phyloP scores from a whole-genome alignment of 2,113 vertebrate genomes.

The Callionymus lyra region DNA sequence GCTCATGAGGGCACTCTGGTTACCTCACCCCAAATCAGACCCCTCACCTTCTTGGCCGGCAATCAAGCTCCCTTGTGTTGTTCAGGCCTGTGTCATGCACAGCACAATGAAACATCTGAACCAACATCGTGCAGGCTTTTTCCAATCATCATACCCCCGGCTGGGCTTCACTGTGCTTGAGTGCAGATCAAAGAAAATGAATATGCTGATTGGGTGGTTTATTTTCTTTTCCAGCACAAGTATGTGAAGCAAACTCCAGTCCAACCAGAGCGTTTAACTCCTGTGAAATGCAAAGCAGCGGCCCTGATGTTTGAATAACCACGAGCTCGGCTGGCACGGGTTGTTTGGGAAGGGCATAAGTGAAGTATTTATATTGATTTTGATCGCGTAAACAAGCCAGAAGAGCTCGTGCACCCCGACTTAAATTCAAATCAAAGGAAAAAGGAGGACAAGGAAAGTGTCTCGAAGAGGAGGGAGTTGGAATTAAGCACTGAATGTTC shows the following conservation, averaged over 20 bases:
- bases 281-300: slow-evolving; percentile 20
- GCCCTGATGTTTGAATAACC: slow-evolving; percentile 12
- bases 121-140: no score
- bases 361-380: slow-evolving; percentile 12
- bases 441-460: slow-evolving; percentile 2
- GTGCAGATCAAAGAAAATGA: slow-evolving; percentile 21
- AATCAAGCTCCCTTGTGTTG: no score
- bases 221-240: slow-evolving; percentile 10
- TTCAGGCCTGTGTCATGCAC: no score
- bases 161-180: slow-evolving; percentile 13
- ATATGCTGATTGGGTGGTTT: slow-evolving; percentile 10
- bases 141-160: no score
- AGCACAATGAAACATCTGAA: no score
- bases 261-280: slow-evolving; percentile 9
- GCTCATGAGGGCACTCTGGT: no score
- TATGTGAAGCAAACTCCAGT: slow-evolving; percentile 10
- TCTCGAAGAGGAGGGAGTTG: slow-evolving; percentile 9
- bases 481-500: slow-evolving; percentile 1
- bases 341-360: slow-evolving; percentile 18
- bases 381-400: slow-evolving; percentile 22
- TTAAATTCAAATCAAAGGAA: slow-evolving; percentile 11
- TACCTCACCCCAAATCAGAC: no score
- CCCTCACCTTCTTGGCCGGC: no score
- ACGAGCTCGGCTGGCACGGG: slow-evolving; percentile 9
- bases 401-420: slow-evolving; percentile 5